Base-by-base conservation (phyloP, 2,797 vertebrate species). In the Moxostoma hubbsi region DNA sequence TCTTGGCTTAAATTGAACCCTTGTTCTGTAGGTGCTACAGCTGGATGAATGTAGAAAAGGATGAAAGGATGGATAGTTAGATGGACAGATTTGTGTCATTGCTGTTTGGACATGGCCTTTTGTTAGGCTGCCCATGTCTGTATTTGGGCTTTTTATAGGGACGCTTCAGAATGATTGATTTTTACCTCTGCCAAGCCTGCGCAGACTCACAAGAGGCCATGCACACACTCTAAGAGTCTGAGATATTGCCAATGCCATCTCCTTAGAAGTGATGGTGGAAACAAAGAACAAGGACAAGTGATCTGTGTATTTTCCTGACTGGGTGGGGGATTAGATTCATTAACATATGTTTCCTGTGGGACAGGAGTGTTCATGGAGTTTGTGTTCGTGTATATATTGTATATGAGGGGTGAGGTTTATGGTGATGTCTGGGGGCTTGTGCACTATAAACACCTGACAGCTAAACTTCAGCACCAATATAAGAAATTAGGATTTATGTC, bases 321-420 rank as follows among this genome's bases (percentile, higher is more conserved):
- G 4, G 24, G 50, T 1, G 59, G 13, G 57, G 13, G 47, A 54
- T 64, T 16, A 54, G 10, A 12, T 69, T 61, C 18, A 61, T 67
- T 46, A 49, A n/a, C 59, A 67, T 70, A 47, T 51, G 18, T 18
- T 51, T 49, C 68, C 50, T 66, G 67, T 46, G 47, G 15, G 45
- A 47, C 51, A 15, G 80, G 18, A 49, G 51, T 55, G 66, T 10
- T 24, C n/a, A 57, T 73, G 46, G 54, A 18, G 5, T 62, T 50
- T 69, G 63, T 62, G 76, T 36, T 36, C 36, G 4, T 36, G 36
- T 3, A 36, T 36, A 36, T 36, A 11, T 59, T 89, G 89, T 90
- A 89, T 91, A 89, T 90, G 87, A 89, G 89, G 88, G 84, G 81
- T 51, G 49, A 73, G 82, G 86, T 85, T 82, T 89, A 87, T 77